phyloP scores from a whole-genome alignment of 2,113 vertebrate genomes.

The Poeciliopsis prolifica region DNA sequence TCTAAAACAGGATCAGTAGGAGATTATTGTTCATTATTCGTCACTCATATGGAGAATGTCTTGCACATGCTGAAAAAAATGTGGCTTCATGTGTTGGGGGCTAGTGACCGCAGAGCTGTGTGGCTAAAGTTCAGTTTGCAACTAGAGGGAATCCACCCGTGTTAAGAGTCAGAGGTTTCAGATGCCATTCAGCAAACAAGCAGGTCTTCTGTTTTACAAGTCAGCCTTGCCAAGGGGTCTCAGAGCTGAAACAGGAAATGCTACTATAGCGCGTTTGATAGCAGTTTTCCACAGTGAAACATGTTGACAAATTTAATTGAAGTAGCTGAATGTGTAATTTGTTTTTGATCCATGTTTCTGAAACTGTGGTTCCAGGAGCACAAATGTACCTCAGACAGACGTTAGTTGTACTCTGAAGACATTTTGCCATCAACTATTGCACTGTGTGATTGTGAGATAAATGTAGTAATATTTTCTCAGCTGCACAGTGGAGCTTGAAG shows the following conservation, averaged over 20 bases:
- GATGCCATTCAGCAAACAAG: conserved; percentile 27
- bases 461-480: background rate
- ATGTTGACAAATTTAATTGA: conserved; percentile 38
- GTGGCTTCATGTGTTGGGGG: conserved; percentile 22
- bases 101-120: background rate
- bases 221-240: conserved; percentile 49
- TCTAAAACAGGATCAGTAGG: conserved; percentile 3
- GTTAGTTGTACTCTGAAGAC: background rate
- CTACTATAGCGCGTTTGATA: conserved; percentile 36
- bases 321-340: conserved; percentile 11
- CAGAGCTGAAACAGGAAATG: conserved; percentile 54
- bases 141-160: background rate
- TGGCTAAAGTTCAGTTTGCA: conserved; percentile 24
- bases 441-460: background rate
- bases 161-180: background rate
- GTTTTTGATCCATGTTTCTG: background rate
- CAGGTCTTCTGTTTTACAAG: conserved; percentile 44
- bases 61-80: conserved; percentile 8
- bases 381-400: background rate
- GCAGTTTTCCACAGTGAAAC: conserved; percentile 32
- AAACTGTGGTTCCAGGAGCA: background rate
- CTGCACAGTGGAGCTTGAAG: background rate
- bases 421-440: background rate
- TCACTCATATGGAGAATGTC: conserved; percentile 8
- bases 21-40: background rate